These are phyloP conservation scores for Trichogramma dendrolimi DNA, from an alignment of 2,888 invertebrate species.

Conservation along the genomic window DNA sequence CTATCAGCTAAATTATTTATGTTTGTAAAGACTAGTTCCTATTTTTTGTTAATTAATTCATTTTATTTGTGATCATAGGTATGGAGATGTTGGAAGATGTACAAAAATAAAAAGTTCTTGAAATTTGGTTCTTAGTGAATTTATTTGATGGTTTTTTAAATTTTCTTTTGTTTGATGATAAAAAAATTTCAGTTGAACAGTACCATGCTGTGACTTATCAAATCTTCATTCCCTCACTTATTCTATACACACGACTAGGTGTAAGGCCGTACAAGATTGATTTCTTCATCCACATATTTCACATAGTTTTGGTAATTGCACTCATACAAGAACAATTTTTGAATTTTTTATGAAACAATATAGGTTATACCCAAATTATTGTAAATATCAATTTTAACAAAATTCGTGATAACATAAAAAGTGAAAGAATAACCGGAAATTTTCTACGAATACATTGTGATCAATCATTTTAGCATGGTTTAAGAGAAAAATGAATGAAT, in stretches of 20 bases:
- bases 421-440: too few relatives aligned
- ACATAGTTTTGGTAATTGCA: constrained; percentile 2
- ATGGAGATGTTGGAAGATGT: not conserved
- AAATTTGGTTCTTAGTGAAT: constrained; percentile 45
- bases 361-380: too few relatives aligned
- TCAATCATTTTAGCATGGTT: too few relatives aligned
- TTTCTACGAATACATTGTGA: too few relatives aligned
- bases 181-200: constrained; percentile 52
- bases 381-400: too few relatives aligned
- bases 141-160: constrained; percentile 49
- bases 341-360: too few relatives aligned
- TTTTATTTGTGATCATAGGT: not conserved
- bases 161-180: constrained; percentile 45
- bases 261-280: constrained; percentile 47
- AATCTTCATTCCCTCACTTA: constrained; percentile 39
- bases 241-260: constrained; percentile 51
- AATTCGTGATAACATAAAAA: too few relatives aligned
- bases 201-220: constrained; percentile 48
- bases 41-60: not conserved
- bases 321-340: too few relatives aligned
- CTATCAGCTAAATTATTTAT: too few relatives aligned
- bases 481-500: too few relatives aligned
- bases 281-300: constrained; percentile 13
- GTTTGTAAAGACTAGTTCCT: too few relatives aligned
- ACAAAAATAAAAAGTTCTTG: not conserved